phyloP scores from a whole-genome alignment of 2,113 vertebrate species.

The Panthera tigris region DNA sequence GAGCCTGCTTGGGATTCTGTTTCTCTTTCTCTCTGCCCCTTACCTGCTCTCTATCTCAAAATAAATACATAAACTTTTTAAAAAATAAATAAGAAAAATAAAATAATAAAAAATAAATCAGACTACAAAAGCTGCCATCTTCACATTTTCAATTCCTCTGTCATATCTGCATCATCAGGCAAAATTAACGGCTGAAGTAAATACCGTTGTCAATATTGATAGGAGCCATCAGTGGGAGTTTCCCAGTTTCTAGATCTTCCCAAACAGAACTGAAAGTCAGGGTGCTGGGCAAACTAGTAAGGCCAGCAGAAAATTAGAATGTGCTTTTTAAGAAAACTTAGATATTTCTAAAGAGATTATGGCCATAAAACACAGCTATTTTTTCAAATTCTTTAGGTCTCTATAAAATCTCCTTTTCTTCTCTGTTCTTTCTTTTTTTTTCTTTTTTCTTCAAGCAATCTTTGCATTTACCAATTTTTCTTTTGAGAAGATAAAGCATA shows the following conservation, averaged over 20 bases:
- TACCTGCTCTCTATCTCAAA: too few species aligned
- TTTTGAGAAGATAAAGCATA: not conserved
- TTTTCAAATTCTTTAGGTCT: not conserved
- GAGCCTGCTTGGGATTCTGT: too few species aligned
- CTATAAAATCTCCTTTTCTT: not conserved
- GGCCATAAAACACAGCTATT: not conserved
- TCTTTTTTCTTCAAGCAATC: not conserved
- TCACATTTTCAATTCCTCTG: not conserved
- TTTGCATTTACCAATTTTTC: not conserved
- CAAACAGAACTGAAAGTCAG: not conserved
- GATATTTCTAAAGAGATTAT: not conserved
- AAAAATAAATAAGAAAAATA: too few species aligned
- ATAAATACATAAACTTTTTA: too few species aligned
- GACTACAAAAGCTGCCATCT: not conserved
- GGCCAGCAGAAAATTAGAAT: not conserved
- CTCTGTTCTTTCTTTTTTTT: not conserved
- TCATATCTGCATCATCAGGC: not conserved
- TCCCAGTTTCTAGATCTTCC: not conserved
- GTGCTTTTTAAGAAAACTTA: not conserved
- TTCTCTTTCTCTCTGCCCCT: too few species aligned
- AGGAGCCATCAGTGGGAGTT: not conserved
- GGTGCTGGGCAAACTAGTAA: not conserved
- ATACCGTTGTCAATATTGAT: not conserved
- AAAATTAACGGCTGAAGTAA: not conserved
- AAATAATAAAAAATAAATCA: not conserved